These are phyloP conservation scores for Trachurus trachurus DNA, from an alignment of 2,797 vertebrate species.

Conservation along the genomic window DNA sequence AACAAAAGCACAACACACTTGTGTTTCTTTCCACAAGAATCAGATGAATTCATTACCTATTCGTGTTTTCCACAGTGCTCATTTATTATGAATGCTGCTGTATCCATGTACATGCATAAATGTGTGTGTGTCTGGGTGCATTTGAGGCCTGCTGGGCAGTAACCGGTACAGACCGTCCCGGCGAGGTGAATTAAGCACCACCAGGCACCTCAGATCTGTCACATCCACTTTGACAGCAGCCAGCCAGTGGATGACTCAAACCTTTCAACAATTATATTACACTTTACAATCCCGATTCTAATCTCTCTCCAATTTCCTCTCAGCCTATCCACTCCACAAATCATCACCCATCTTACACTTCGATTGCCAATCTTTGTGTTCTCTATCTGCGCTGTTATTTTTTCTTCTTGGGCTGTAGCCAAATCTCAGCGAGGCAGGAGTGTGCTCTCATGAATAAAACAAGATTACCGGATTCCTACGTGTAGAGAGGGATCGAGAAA, in stretches of 20 bases:
- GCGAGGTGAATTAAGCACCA: constrained; percentile 51
- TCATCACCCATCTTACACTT: constrained; percentile 16
- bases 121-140: constrained; percentile 23
- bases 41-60: constrained; percentile 18
- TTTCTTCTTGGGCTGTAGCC: constrained; percentile 34
- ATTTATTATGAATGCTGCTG: constrained; percentile 49
- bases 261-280: constrained; percentile 20
- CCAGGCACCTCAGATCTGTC: constrained; percentile 63
- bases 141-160: constrained; percentile 17
- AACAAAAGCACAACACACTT: neutral
- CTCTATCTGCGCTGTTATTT: constrained; percentile 31
- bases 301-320: constrained; percentile 29
- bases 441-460: constrained; percentile 82
- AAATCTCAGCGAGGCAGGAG: constrained; percentile 52
- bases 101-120: constrained; percentile 35
- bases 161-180: constrained; percentile 43
- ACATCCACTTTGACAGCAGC: constrained; percentile 28
- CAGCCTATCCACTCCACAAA: constrained; percentile 8
- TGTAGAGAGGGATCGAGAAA: constrained; percentile 34
- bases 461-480: constrained; percentile 75
- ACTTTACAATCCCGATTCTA: neutral
- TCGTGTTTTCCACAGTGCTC: constrained; percentile 37
- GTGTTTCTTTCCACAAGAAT: constrained; percentile 7
- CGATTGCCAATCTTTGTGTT: neutral
- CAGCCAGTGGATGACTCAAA: constrained; percentile 28